A percentile compares a stretch with the other conserved stretches of the same genome.
These are phyloP conservation scores for Tiphia femorata DNA, from an alignment of 2,888 invertebrate genomes.

Conservation along the genomic window DNA sequence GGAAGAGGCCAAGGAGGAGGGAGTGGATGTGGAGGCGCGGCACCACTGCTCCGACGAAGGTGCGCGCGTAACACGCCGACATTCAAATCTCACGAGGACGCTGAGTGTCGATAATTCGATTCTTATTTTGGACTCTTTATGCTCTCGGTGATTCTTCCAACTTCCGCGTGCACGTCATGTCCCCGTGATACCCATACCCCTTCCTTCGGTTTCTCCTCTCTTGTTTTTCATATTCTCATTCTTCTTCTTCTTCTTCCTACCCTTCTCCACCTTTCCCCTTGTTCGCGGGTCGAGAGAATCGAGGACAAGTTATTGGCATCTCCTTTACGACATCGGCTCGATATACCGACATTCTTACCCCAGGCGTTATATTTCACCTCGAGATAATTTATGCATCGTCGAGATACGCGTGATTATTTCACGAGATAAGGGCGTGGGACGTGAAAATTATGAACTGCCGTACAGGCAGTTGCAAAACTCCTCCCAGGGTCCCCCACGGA, in stretches of 20 bases:
- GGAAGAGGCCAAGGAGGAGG: no score
- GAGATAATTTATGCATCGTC: constrained; percentile 54
- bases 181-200: no score
- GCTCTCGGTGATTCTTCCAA: no score
- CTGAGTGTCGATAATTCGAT: no score
- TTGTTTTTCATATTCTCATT: constrained; percentile 8
- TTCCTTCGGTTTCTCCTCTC: constrained; percentile 11
- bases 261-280: constrained; percentile 4
- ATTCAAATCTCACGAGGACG: no score
- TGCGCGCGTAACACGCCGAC: no score
- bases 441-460: constrained; percentile 58
- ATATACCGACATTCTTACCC: constrained; percentile 37
- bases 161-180: no score
- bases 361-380: constrained; percentile 46
- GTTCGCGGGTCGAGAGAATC: constrained; percentile 5
- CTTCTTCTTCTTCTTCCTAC: background rate
- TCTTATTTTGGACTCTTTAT: no score
- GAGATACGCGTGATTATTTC: constrained; percentile 55
- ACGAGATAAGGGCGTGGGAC: constrained; percentile 56
- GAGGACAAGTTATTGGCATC: constrained; percentile 44
- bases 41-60: no score
- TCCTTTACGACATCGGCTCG: constrained; percentile 41
- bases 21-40: no score
- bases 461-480: constrained; percentile 43
- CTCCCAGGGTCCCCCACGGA: background rate